Percentiles rank a stretch among this genome's conserved stretches.
phyloP scores from a whole-genome alignment of 2,797 vertebrate genomes.

The Gallinago nigripennis region DNA sequence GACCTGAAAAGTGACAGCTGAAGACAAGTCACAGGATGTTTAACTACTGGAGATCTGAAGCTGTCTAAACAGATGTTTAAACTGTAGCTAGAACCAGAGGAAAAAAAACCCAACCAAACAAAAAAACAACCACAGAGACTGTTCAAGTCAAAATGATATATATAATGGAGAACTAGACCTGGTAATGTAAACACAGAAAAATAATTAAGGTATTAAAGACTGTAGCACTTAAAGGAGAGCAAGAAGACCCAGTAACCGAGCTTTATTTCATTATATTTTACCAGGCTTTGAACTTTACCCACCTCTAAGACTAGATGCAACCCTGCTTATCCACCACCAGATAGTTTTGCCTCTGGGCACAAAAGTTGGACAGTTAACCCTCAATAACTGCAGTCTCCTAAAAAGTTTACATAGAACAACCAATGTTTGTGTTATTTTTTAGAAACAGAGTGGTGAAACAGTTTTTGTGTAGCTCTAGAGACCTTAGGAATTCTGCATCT shows the following conservation, averaged over 20 bases:
- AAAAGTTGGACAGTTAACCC: background rate
- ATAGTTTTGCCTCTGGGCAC: background rate
- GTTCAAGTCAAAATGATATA: background rate
- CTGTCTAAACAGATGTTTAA: background rate
- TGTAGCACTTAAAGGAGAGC: background rate
- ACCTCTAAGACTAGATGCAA: background rate
- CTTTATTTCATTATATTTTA: background rate
- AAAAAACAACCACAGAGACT: background rate
- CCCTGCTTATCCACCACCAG: background rate
- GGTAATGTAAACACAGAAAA: background rate
- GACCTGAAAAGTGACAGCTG: background rate
- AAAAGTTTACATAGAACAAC: background rate
- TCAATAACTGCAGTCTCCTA: background rate
- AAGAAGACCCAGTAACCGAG: background rate
- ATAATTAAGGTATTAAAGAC: background rate
- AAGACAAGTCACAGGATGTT: conserved; percentile 3
- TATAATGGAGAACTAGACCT: background rate
- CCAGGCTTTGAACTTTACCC: background rate
- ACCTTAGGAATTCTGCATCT: background rate
- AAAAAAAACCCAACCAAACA: background rate
- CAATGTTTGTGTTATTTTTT: background rate
- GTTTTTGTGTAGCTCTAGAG: background rate
- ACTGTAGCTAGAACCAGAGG: background rate
- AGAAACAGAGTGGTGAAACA: background rate
- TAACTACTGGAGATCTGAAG: background rate